Evolutionary conservation across 2,113 vertebrate genomes (phyloP), one percentile per base, ranked within the genome.

Genomic region (Centropus unirufus): DNA sequence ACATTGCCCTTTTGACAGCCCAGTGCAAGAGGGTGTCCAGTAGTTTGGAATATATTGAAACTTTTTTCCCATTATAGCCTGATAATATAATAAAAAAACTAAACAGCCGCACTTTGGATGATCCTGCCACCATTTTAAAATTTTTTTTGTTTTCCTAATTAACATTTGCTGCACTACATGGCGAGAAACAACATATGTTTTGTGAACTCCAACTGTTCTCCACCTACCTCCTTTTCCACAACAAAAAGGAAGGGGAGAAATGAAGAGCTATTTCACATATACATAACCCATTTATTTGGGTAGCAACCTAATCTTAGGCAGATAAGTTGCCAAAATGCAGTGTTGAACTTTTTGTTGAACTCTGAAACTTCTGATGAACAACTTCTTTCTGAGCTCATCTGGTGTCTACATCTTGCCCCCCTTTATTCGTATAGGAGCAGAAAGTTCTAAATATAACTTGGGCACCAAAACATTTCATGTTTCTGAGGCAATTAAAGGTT

Each of bases 111-210:
- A 59, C 5, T 51, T 76, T 17, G 57, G 47, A 47, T 59, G 11
- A 29, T 51, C 12, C 5, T 34, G 74, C 12, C 66, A 76, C 12
- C 2, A 12, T 40, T 46, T 36, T 36, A 9, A 36, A 36, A 36
- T 36, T 36, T 36, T 57, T 83, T 30, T 79, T 77, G 12, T 77
- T 93, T 90, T 94, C 55, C 46, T 87, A 79, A 91, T 91, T 83
- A 75, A 70, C 2, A 1, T 87, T 67, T 82, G 44, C 52, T 82
- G 30, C 36, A 54, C 72, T 73, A 32, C 27, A n/a, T 36, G 58
- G 32, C 46, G 64, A 91, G 89, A 78, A 92, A 84, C 34, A 90
- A 30, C 54, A 42, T 79, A 82, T 79, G 64, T 54, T 94, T 83
- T 67, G 32, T 67, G 83, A 93, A 11, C 32, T 94, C 73, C 75